These are phyloP conservation scores for Deroplatys truncata DNA, from an alignment of 2,888 invertebrate genomes.

Conservation along the genomic window DNA sequence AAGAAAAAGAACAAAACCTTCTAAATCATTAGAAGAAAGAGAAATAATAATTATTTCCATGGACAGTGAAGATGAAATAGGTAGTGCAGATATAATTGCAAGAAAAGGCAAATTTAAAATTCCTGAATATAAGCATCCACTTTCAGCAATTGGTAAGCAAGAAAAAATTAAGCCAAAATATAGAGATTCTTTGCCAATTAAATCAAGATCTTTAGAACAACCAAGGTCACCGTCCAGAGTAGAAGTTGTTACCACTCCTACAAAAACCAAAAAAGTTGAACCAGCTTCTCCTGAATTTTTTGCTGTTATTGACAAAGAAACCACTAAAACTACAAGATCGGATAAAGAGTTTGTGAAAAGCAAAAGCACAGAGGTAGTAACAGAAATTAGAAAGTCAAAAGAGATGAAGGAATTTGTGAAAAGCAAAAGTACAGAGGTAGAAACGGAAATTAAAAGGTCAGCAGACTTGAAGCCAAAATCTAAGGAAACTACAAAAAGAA, in stretches of 20 bases:
- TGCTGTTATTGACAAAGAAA: too few species aligned
- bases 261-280: neutral
- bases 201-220: neutral
- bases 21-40: neutral
- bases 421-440: neutral
- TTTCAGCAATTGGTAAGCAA: neutral
- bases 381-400: neutral
- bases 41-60: neutral
- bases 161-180: neutral
- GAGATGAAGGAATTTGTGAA: neutral
- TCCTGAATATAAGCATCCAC: neutral
- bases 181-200: too few species aligned
- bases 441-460: neutral
- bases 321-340: neutral
- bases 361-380: neutral
- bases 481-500: neutral
- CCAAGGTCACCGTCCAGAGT: neutral
- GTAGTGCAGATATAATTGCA: neutral
- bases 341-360: neutral
- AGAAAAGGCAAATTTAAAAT: neutral
- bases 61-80: neutral
- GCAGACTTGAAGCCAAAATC: neutral
- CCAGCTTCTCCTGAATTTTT: neutral
- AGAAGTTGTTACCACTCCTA: neutral
- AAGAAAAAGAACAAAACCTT: neutral